phyloP scores from a whole-genome alignment of 2,888 invertebrate species.

The Sympetrum striolatum region DNA sequence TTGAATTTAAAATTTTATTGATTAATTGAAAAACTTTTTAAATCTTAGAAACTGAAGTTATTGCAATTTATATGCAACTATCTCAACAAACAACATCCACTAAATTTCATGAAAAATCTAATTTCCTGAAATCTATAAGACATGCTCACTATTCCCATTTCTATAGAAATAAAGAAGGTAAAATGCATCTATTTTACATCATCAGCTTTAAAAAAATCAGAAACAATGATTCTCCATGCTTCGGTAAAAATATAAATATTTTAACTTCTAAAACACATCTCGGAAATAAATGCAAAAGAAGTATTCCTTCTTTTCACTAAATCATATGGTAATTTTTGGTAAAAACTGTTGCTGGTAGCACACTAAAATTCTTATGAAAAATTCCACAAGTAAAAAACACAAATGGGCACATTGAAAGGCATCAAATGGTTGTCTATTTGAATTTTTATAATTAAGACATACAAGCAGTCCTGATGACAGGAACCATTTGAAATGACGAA shows the following conservation, averaged over 20 bases:
- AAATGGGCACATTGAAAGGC: not conserved
- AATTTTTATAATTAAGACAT: not conserved
- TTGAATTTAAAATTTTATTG: not conserved
- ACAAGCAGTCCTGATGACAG: not conserved
- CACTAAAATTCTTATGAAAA: constrained; percentile 9
- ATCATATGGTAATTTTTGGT: not conserved
- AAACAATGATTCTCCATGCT: constrained; percentile 37
- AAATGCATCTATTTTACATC: constrained; percentile 20
- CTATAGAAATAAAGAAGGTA: not conserved
- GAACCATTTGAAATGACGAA: not conserved
- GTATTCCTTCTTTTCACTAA: not conserved
- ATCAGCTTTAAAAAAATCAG: constrained; percentile 18
- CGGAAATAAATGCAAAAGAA: not conserved
- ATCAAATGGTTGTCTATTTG: not conserved
- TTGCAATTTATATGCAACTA: not conserved
- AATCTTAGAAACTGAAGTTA: not conserved
- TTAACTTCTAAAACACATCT: not conserved
- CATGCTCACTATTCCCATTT: constrained; percentile 30
- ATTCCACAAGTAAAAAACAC: constrained; percentile 23
- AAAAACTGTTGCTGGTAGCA: not conserved
- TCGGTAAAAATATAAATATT: constrained; percentile 11
- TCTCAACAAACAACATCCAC: not conserved
- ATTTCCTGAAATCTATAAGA: not conserved
- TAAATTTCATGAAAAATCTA: constrained; percentile 4
- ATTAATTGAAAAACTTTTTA: not conserved